phyloP scores from a whole-genome alignment of 2,888 invertebrate species.

The Callyntrura guangdongensis region DNA sequence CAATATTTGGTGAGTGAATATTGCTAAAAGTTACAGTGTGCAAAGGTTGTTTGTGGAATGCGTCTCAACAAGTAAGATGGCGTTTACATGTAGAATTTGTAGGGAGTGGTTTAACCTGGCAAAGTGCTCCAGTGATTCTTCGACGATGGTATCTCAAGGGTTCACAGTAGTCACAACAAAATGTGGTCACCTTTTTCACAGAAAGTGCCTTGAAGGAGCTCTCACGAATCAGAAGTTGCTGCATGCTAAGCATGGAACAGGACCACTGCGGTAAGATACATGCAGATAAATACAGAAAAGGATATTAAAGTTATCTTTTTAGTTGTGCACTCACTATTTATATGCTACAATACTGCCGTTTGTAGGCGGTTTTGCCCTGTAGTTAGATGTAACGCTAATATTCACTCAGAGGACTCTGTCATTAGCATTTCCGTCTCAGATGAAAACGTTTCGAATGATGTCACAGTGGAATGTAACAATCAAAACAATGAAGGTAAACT shows the following conservation, averaged over 20 bases:
- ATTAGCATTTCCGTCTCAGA: slow-evolving; percentile 53
- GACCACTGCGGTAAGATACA: slow-evolving; percentile 73
- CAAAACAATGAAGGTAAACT: slow-evolving; percentile 58
- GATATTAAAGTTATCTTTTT: too few relatives aligned
- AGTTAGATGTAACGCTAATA: slow-evolving; percentile 59
- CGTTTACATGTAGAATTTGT: slow-evolving; percentile 77
- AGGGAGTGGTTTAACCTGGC: slow-evolving; percentile 66
- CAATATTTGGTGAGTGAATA: too few relatives aligned
- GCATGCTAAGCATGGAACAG: slow-evolving; percentile 73
- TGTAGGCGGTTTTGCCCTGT: slow-evolving; percentile 77
- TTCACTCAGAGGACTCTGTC: slow-evolving; percentile 56
- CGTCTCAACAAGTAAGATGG: slow-evolving; percentile 1
- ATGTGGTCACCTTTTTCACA: slow-evolving; percentile 80
- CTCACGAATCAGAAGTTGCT: slow-evolving; percentile 78
- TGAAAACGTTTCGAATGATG: neutral
- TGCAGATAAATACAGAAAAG: too few relatives aligned
- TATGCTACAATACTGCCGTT: too few relatives aligned
- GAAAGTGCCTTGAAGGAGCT: slow-evolving; percentile 78
- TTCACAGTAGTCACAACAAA: slow-evolving; percentile 59
- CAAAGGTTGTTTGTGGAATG: neutral
- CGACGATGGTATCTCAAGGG: slow-evolving; percentile 8
- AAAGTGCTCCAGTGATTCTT: slow-evolving; percentile 16
- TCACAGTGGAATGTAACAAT: neutral
- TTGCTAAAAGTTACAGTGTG: too few relatives aligned
- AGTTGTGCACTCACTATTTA: too few relatives aligned